phyloP scores from a whole-genome alignment of 2,797 vertebrate genomes.

The Pampus argenteus region DNA sequence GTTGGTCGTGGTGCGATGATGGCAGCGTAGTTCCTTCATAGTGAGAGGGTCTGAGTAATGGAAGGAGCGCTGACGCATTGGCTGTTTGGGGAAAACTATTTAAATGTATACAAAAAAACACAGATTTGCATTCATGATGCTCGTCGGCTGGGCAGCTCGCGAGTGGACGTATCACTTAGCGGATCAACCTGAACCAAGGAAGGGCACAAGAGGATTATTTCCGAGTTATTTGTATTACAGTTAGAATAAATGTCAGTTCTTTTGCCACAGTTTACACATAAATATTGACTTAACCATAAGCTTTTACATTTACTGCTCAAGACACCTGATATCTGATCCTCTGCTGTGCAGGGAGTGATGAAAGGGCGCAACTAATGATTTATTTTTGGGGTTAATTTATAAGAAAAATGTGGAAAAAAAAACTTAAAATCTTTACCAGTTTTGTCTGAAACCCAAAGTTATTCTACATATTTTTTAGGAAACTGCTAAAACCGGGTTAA shows the following conservation, averaged over 20 bases:
- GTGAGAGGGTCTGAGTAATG: slow-evolving; percentile 26
- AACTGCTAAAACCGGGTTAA: slow-evolving; percentile 24
- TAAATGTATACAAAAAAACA: slow-evolving; percentile 14
- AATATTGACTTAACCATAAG: background rate
- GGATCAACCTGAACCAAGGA: background rate
- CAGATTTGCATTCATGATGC: slow-evolving; percentile 31
- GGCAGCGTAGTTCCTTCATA: slow-evolving; percentile 42
- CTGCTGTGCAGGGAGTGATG: no score
- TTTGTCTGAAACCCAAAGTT: no score
- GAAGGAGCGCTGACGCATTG: slow-evolving; percentile 4
- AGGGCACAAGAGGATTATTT: background rate
- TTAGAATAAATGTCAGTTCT: background rate
- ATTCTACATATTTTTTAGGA: background rate
- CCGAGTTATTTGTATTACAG: background rate
- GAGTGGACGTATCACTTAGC: slow-evolving; percentile 9
- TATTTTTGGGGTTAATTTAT: no score
- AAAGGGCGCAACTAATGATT: no score
- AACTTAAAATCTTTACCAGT: no score
- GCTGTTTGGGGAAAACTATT: slow-evolving; percentile 24
- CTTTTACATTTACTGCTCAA: no score
- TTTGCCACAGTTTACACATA: background rate
- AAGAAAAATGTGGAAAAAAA: no score
- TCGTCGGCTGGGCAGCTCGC: slow-evolving; percentile 11
- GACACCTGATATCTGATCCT: no score
- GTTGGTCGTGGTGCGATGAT: slow-evolving; percentile 51